Evolutionary conservation across 2,113 vertebrate genomes (phyloP), one percentile per base, ranked within the genome.

Genomic region (Murina feae): DNA sequence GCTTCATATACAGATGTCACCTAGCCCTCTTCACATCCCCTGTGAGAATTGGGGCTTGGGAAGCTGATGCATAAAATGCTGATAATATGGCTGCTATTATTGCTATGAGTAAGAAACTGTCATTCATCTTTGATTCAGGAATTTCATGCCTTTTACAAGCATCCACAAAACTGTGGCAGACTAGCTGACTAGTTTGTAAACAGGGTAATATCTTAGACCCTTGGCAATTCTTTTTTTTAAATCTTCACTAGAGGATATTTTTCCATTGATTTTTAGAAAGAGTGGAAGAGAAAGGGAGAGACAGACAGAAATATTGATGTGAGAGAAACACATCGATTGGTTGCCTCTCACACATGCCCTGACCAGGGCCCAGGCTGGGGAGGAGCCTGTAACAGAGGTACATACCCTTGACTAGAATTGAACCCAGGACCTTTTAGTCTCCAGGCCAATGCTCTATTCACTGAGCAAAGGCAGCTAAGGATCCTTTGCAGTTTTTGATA

Each of bases 31-130:
- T 80, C 76, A 35, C 28, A 51, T 10, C 4, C 87, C 35, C 37
- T 91, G 37, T 85, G 55, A 42, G 76, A 89, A 63, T 1, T 78
- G 47, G 23, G 30, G 75, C 39, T 79, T 60, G 80, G 47, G 63
- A 95, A 93, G 49, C 9, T 39, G 94, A 75, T 80, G 55, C 21
- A 93, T 84, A 82, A 88, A 91, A 20, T 93, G 51, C 21, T 79
- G 63, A 35, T n/a, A 80, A 63, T 86, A 39, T 89, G 79, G 47
- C 49, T 78, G 3, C 20, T 88, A 7, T 71, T 82, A 39, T 28
- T 80, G 58, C 69, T 90, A 6, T 86, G 79, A 71, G 58, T 84
- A 90, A 66, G 63, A 88, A 84, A 53, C 32, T 85, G n/a, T 81
- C 28, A 47, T 75, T 39, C 18, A 65, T 66, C 74, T 91, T 49